Conservation (phyloP, 2,797 vertebrate genomes). For the Coendou prehensilis region DNA sequence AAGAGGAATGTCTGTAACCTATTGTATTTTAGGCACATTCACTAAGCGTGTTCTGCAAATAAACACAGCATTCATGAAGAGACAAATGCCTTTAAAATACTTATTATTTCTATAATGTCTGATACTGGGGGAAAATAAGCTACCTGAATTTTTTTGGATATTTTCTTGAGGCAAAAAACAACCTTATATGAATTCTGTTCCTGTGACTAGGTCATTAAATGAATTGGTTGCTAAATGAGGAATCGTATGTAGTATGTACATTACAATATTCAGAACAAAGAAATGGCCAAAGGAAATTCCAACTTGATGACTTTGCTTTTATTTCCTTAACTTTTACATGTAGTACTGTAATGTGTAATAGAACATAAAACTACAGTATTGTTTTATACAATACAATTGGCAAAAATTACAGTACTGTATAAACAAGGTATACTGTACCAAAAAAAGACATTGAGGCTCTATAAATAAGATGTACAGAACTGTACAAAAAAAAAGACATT, state of each 20-base stretch:
- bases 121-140: neutral
- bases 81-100: neutral
- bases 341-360: neutral
- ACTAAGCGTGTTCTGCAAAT: neutral
- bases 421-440: neutral
- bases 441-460: neutral
- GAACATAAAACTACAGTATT: neutral
- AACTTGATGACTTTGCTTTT: neutral
- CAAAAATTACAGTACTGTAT: neutral
- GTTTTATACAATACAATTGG: neutral
- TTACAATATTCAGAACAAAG: neutral
- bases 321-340: neutral
- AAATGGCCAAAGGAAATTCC: neutral
- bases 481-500: neutral
- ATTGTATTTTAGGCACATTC: neutral
- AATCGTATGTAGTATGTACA: neutral
- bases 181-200: neutral
- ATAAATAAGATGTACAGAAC: neutral
- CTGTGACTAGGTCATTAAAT: neutral
- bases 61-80: neutral
- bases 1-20: neutral
- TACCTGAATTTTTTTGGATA: neutral
- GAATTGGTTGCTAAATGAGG: neutral
- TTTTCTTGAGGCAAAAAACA: neutral
- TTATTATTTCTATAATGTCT: neutral